Evolutionary conservation across 2,888 invertebrate species (phyloP), one percentile per base, ranked within the genome.

Genomic region (Capitulum mitella): DNA sequence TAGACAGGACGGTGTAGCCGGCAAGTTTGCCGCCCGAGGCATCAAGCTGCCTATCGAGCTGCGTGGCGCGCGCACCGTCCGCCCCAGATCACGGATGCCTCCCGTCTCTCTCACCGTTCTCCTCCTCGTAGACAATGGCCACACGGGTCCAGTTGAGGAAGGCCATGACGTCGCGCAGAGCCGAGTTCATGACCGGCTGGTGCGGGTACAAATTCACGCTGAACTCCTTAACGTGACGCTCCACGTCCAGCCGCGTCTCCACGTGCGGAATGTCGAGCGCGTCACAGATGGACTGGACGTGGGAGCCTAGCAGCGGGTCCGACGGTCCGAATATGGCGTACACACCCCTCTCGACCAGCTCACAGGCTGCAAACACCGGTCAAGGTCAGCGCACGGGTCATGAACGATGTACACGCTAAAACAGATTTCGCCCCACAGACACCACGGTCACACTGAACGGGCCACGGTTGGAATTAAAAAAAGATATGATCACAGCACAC

Each of bases 141-240:
- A 97, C 94, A 84, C 92, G 91, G 3, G 94, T 94, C 97, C 97
- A 97, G 85, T 95, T 94, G 80, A 96, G 89, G 85, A 93, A 93
- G 19, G 90, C 88, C 85, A 97, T 93, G 82, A 96, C 89, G 84
- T 97, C 96, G 79, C 91, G 89, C 86, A 95, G 94, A 0, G 93
- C 93, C 81, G 87, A 86, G 84, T 92, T 91, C 81, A 94, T 89
- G 81, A 91, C 87, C 82, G 88, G 87, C 85, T 92, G 91, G 83
- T 92, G 89, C 76, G 94, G 94, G 86, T 92, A 90, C 75, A 94
- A 87, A 86, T 93, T 94, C 84, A 94, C 91, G 77, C 92, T 92
- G 85, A 92, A 92, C 85, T 91, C 81, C 78, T 80, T 80, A 77
- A 43, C 80, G 78, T 81, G 80, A 1, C 79, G 80, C 58, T 81